A percentile compares a stretch with the other conserved stretches of the same genome.
These are phyloP conservation scores for Athetis lepigone DNA, from an alignment of 2,888 invertebrate species.

Conservation along the genomic window DNA sequence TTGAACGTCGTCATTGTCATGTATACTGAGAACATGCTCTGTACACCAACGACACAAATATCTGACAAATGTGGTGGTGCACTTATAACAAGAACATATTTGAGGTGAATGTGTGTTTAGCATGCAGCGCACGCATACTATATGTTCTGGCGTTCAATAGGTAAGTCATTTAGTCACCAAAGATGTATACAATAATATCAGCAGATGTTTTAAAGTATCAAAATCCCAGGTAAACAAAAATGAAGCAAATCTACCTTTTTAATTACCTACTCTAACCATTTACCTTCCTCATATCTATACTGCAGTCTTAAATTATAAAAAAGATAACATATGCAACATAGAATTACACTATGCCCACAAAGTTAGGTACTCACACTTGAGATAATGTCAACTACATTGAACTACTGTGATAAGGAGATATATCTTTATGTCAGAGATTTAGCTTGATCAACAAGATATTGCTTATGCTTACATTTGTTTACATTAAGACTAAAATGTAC, in stretches of 20 bases:
- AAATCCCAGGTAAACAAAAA: not conserved
- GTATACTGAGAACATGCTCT: too few relatives aligned
- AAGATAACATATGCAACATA: conserved; percentile 5
- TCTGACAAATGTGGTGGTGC: too few relatives aligned
- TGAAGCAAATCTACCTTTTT: not conserved
- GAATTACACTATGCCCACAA: not conserved
- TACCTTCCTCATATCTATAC: not conserved
- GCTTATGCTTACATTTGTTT: not conserved
- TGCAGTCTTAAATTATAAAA: conserved; percentile 26
- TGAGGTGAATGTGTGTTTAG: too few relatives aligned
- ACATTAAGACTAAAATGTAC: not conserved
- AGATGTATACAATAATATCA: too few relatives aligned
- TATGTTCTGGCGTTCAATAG: too few relatives aligned
- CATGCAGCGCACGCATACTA: too few relatives aligned
- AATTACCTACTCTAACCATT: too few relatives aligned
- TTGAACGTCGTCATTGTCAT: too few relatives aligned
- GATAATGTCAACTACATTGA: conserved; percentile 47
- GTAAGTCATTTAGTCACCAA: too few relatives aligned
- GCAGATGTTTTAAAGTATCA: too few relatives aligned
- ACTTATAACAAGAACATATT: too few relatives aligned
- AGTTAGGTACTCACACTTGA: not conserved
- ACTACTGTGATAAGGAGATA: conserved; percentile 32
- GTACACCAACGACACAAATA: too few relatives aligned
- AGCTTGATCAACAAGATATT: conserved; percentile 17
- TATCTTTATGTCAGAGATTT: conserved; percentile 37